These are phyloP conservation scores for Hiodon alosoides DNA, from an alignment of 2,113 vertebrate species.

Conservation along the genomic window DNA sequence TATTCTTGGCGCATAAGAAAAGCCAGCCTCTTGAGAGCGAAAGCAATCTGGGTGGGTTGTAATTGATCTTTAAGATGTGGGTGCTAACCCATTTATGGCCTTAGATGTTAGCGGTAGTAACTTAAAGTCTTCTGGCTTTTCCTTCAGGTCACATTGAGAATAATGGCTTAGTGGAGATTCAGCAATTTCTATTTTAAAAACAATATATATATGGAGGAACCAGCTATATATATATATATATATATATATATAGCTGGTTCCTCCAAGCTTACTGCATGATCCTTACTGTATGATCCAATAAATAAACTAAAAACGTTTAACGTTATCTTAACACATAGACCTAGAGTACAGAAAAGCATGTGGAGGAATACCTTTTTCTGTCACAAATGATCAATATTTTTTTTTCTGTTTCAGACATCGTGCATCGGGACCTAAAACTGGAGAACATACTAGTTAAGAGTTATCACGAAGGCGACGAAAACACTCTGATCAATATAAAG, in stretches of 20 bases:
- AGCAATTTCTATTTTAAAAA: conserved; percentile 5
- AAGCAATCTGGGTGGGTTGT: too few species aligned
- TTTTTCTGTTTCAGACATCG: conserved; percentile 64
- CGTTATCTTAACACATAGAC: too few species aligned
- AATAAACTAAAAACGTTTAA: too few species aligned
- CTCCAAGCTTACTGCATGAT: too few species aligned
- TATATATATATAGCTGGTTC: too few species aligned
- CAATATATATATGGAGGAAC: neutral
- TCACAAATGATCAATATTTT: conserved; percentile 5
- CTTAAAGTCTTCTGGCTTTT: neutral
- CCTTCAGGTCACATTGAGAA: conserved; percentile 19
- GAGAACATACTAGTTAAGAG: conserved; percentile 88
- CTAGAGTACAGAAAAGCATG: neutral
- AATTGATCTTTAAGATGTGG: too few species aligned
- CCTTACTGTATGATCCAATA: too few species aligned
- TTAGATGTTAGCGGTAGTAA: too few species aligned
- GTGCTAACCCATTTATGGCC: too few species aligned
- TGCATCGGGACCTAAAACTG: conserved; percentile 78
- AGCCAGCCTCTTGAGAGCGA: too few species aligned
- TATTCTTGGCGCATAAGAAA: too few species aligned
- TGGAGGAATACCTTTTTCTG: neutral
- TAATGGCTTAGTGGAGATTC: conserved; percentile 14
- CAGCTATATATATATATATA: too few species aligned
- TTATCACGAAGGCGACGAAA: conserved; percentile 55
- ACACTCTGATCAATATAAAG: conserved; percentile 76